These are phyloP conservation scores for Rhopalosiphum maidis DNA, from an alignment of 1,140 invertebrate genomes.

Conservation along the genomic window DNA sequence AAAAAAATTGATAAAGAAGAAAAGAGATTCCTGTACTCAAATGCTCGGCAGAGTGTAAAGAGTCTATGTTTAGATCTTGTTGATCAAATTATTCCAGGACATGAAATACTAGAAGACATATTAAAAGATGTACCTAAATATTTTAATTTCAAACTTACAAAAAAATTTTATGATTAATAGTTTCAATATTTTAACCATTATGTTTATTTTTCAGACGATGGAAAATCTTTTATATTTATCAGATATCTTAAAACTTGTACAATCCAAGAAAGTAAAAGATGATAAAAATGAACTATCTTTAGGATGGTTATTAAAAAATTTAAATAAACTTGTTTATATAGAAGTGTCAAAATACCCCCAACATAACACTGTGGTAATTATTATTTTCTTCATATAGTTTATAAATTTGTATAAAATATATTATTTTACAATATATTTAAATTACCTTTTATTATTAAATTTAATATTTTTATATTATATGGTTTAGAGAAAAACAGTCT, in stretches of 20 bases:
- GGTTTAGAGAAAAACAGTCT: slow-evolving; percentile 70
- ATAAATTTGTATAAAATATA: neutral
- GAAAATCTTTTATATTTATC: slow-evolving; percentile 78
- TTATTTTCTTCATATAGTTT: slow-evolving; percentile 36
- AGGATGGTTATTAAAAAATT: slow-evolving; percentile 73
- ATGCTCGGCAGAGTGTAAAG: slow-evolving; percentile 57
- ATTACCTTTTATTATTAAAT: neutral
- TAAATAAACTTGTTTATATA: slow-evolving; percentile 74
- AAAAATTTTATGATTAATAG: neutral
- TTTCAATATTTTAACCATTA: neutral
- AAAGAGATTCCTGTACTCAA: slow-evolving; percentile 35
- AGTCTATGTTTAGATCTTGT: slow-evolving; percentile 60
- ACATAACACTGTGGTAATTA: slow-evolving; percentile 68
- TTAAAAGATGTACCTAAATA: slow-evolving; percentile 61
- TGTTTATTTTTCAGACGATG: slow-evolving; percentile 63
- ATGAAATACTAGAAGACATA: slow-evolving; percentile 63
- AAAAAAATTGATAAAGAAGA: slow-evolving; percentile 43
- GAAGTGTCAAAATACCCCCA: slow-evolving; percentile 72
- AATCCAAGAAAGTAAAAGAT: slow-evolving; percentile 60
- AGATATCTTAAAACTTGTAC: slow-evolving; percentile 64
- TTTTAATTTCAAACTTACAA: neutral
- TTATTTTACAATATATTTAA: neutral
- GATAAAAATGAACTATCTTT: slow-evolving; percentile 64
- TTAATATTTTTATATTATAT: neutral
- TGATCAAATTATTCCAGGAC: slow-evolving; percentile 63